These are phyloP conservation scores for Pardosa pseudoannulata DNA, from an alignment of 2,888 invertebrate genomes.

Conservation along the genomic window DNA sequence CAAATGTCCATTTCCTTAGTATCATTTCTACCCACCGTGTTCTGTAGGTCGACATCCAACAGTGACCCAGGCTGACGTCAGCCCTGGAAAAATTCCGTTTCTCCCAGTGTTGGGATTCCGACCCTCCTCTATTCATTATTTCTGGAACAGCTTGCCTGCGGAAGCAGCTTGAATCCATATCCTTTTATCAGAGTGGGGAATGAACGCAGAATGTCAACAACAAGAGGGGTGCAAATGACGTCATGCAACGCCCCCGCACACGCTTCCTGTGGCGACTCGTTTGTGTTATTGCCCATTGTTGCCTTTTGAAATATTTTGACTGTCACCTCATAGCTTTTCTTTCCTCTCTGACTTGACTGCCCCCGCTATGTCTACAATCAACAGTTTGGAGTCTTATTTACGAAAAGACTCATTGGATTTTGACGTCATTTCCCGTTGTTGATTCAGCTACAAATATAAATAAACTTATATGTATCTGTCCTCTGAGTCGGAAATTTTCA, in stretches of 20 bases:
- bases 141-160: neutral
- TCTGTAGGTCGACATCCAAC: too few species aligned
- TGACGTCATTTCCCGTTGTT: too few species aligned
- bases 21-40: too few species aligned
- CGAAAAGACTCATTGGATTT: too few species aligned
- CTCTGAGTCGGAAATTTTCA: too few species aligned
- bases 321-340: too few species aligned
- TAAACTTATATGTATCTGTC: too few species aligned
- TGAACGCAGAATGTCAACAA: conserved; percentile 5
- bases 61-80: conserved; percentile 35
- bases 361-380: too few species aligned
- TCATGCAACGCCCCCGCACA: conserved; percentile 36
- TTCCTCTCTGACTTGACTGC: too few species aligned
- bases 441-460: too few species aligned
- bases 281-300: conserved; percentile 32
- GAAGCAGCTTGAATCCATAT: conserved; percentile 59
- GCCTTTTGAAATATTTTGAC: neutral
- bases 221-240: conserved; percentile 50
- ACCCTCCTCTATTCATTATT: conserved; percentile 24
- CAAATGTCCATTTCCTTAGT: too few species aligned
- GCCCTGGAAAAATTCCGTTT: conserved; percentile 54
- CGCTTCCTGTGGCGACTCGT: conserved; percentile 39
- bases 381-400: too few species aligned
- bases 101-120: neutral
- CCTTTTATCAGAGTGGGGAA: conserved; percentile 28